Conservation (phyloP, 2,888 invertebrate species). For the Lycaena phlaeas region DNA sequence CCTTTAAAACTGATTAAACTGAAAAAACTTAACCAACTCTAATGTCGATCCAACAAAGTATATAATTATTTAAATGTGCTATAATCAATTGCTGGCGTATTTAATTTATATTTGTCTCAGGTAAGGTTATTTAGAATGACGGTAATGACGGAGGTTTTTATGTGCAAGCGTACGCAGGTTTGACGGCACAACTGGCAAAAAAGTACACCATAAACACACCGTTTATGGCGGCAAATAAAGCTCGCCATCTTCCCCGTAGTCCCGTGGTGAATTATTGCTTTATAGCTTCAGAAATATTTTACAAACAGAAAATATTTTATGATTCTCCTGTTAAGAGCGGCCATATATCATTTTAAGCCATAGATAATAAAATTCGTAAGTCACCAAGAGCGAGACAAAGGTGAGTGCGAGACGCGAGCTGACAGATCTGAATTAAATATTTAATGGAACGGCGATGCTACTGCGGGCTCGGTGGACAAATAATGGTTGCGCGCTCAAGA, state of each 20-base stretch:
- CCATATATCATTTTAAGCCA: slow-evolving; percentile 71
- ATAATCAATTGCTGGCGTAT: too few relatives aligned
- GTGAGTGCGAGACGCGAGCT: slow-evolving; percentile 32
- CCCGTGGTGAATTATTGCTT: slow-evolving; percentile 73
- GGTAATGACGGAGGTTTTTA: slow-evolving; percentile 53
- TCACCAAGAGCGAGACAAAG: slow-evolving; percentile 60
- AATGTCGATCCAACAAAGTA: too few relatives aligned
- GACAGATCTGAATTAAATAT: slow-evolving; percentile 20
- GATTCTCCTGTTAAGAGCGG: slow-evolving; percentile 70
- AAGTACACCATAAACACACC: slow-evolving; percentile 67
- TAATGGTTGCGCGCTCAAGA: too few relatives aligned
- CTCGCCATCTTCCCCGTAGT: slow-evolving; percentile 67
- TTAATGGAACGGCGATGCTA: slow-evolving; percentile 3
- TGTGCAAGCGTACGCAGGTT: slow-evolving; percentile 39
- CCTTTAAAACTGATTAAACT: too few relatives aligned
- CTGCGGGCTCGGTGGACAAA: too few relatives aligned
- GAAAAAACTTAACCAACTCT: too few relatives aligned
- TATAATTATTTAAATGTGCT: too few relatives aligned
- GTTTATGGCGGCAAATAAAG: slow-evolving; percentile 72
- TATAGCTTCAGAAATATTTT: slow-evolving; percentile 73
- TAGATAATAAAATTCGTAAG: slow-evolving; percentile 72
- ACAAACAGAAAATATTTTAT: slow-evolving; percentile 74
- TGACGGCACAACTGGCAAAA: slow-evolving; percentile 45
- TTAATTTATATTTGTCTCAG: too few relatives aligned
- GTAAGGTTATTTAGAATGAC: slow-evolving; percentile 25